Conservation (phyloP, 2,888 invertebrate genomes). For the Kuschelorhynchus macadamiae region DNA sequence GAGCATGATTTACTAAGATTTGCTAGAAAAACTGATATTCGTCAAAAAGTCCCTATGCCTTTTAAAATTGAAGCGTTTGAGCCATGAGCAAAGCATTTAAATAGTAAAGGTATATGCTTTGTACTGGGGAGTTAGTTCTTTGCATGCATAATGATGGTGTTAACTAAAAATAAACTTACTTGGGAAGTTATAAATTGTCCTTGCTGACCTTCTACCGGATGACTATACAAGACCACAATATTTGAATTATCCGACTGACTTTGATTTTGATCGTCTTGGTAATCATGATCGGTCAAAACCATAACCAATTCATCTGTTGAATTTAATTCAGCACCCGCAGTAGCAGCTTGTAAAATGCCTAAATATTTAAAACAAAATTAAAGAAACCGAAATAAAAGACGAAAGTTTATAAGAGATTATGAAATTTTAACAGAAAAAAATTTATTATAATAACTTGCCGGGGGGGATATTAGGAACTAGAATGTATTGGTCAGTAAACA, state of each 20-base stretch:
- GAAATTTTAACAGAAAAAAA: no score
- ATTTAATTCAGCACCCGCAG: slow-evolving; percentile 68
- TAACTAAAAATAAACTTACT: slow-evolving; percentile 54
- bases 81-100: no score
- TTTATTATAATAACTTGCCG: no score
- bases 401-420: neutral
- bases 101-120: no score
- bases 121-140: no score
- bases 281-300: slow-evolving; percentile 75
- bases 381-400: neutral
- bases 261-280: slow-evolving; percentile 62
- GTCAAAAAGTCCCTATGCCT: no score
- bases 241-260: slow-evolving; percentile 72
- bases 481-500: no score
- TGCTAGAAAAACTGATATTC: no score
- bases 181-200: slow-evolving; percentile 71
- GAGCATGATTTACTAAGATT: no score
- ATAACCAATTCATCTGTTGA: slow-evolving; percentile 75
- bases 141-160: no score
- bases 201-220: slow-evolving; percentile 72
- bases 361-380: slow-evolving; percentile 53
- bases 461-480: no score
- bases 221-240: slow-evolving; percentile 77
- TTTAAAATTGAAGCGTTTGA: no score
- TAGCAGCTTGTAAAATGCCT: slow-evolving; percentile 62